Conservation (phyloP, 53 echinoderm and acorn worm species). For the Zoroaster sp. region DNA sequence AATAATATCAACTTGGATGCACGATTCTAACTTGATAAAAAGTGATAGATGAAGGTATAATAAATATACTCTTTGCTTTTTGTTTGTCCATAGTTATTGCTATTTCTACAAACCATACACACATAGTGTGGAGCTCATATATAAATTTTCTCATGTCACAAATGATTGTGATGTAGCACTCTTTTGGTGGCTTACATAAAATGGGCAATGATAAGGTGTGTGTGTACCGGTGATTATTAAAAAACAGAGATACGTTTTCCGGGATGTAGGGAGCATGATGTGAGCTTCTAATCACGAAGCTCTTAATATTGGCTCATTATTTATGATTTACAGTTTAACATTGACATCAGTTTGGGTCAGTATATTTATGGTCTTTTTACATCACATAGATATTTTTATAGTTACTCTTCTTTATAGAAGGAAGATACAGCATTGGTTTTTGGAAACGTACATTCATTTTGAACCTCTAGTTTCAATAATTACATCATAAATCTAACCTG, state of each 20-base stretch:
- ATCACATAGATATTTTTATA: too few species aligned
- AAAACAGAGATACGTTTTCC: not conserved
- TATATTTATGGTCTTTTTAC: too few species aligned
- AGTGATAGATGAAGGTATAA: too few species aligned
- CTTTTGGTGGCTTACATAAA: not conserved
- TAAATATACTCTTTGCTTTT: too few species aligned
- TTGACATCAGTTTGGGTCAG: too few species aligned
- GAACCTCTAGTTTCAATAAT: too few species aligned
- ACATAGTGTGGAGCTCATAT: not conserved
- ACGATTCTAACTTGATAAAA: not conserved
- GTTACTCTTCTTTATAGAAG: too few species aligned
- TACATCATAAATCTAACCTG: too few species aligned
- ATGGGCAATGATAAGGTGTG: not conserved
- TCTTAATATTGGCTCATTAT: not conserved
- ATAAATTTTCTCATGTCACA: not conserved
- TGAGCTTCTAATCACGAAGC: not conserved
- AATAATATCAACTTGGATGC: not conserved
- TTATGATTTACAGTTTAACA: too few species aligned
- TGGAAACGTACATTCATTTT: too few species aligned
- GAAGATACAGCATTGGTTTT: too few species aligned
- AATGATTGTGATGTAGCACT: slow-evolving; percentile 1
- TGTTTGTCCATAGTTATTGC: too few species aligned
- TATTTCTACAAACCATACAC: not conserved
- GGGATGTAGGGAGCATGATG: not conserved
- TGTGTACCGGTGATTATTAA: slow-evolving; percentile 10